Evolutionary conservation across 2,797 vertebrate species (phyloP).

Genomic region (Gymnopithys bicolor): DNA sequence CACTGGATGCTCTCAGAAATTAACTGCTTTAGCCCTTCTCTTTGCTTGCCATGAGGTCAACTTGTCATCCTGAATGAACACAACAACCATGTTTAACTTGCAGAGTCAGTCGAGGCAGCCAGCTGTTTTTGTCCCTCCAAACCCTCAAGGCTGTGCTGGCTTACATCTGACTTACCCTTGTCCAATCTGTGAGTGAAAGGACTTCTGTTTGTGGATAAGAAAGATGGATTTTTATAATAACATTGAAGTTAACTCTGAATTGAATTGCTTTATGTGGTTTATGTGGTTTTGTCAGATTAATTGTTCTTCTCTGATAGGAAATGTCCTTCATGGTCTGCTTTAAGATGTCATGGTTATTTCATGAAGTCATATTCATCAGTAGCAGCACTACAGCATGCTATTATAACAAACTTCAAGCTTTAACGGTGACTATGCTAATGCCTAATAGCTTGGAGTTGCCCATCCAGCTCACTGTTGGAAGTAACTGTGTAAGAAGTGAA

Average conservation of each 20-base stretch:
- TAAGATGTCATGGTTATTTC: not conserved
- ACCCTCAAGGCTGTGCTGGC: rapidly evolving
- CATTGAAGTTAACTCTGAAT: not conserved
- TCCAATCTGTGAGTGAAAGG: not conserved
- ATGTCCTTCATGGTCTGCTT: not conserved
- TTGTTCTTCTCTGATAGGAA: not conserved
- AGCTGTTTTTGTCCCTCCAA: not conserved
- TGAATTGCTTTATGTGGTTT: not conserved
- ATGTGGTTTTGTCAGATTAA: not conserved
- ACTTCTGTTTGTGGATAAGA: not conserved
- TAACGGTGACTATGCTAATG: not conserved
- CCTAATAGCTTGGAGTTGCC: not conserved
- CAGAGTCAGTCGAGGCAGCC: not conserved
- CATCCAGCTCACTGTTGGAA: not conserved
- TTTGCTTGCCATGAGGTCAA: not conserved
- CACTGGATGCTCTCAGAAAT: not conserved
- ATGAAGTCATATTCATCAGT: not conserved
- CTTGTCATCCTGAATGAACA: not conserved
- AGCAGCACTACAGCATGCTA: not conserved
- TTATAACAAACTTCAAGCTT: not conserved
- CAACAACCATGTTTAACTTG: not conserved
- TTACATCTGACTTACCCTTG: not conserved
- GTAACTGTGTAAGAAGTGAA: not conserved
- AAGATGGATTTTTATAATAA: not conserved
- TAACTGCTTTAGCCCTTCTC: not conserved